Percentiles rank a stretch among this genome's conserved stretches.
phyloP scores from a whole-genome alignment of 30 jellyfish, hydroid and myxozoan genomes.

The Turritopsis rubra region DNA sequence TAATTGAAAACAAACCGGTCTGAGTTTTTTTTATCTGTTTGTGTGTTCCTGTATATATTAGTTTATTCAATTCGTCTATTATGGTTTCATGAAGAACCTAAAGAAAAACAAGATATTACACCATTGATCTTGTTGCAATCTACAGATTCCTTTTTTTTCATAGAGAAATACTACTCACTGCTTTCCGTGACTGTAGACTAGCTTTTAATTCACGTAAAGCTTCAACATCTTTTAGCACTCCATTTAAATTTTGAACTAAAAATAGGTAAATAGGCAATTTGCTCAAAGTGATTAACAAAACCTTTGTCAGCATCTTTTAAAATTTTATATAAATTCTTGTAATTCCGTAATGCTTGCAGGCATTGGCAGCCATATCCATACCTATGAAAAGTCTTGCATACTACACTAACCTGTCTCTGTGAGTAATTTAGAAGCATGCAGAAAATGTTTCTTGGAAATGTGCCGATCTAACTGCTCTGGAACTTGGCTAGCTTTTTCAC shows the following conservation, averaged over 20 bases:
- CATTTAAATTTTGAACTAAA: conserved; percentile 52
- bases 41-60: conserved; percentile 56
- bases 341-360: too few relatives aligned
- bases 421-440: conserved; percentile 75
- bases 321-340: too few relatives aligned
- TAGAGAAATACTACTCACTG: conserved; percentile 31
- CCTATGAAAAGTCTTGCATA: too few relatives aligned
- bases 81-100: conserved; percentile 69
- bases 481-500: conserved; percentile 90
- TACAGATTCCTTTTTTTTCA: not conserved
- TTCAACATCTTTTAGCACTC: conserved; percentile 59
- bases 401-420: conserved; percentile 57
- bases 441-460: conserved; percentile 66
- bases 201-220: conserved; percentile 76
- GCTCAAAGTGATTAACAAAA: too few relatives aligned
- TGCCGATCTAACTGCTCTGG: conserved; percentile 87
- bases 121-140: too few relatives aligned
- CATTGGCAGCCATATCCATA: too few relatives aligned
- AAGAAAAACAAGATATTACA: not conserved
- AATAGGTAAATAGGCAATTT: not conserved
- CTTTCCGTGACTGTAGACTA: conserved; percentile 58
- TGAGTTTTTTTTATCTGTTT: conserved; percentile 45
- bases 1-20: conserved; percentile 38
- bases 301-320: too few relatives aligned
- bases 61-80: conserved; percentile 81